phyloP scores from a whole-genome alignment of 2,888 invertebrate species.

The Epinotia ramella region DNA sequence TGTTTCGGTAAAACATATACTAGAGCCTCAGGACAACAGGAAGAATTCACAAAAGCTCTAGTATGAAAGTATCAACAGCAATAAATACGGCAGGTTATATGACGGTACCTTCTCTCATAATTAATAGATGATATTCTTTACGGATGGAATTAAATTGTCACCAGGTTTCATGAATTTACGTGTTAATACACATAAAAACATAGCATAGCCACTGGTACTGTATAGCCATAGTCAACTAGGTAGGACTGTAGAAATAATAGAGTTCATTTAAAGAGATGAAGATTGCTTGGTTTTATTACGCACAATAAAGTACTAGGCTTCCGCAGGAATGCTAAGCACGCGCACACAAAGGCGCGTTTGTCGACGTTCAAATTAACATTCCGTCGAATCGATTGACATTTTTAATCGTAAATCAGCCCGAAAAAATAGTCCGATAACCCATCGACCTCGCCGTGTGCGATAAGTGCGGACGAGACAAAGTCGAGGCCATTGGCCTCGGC shows the following conservation, averaged over 20 bases:
- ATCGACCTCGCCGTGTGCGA: conserved; percentile 69
- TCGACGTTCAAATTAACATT: conserved; percentile 16
- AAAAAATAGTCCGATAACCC: conserved; percentile 75
- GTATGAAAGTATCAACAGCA: not conserved
- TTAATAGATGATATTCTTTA: not conserved
- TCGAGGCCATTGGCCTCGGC: conserved; percentile 77
- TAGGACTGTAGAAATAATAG: not conserved
- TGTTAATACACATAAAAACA: not conserved
- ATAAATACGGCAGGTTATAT: not conserved
- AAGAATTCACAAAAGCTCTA: not conserved
- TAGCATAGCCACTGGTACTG: not conserved
- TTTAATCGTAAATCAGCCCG: conserved; percentile 57
- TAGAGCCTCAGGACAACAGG: not conserved
- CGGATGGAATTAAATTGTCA: not conserved
- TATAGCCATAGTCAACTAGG: not conserved
- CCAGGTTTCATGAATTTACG: not conserved
- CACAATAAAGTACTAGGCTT: not conserved
- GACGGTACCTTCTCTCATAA: too few relatives aligned
- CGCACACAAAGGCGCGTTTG: conserved; percentile 6
- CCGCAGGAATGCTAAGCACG: not conserved
- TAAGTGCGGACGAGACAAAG: conserved; percentile 79
- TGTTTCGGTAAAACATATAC: too few relatives aligned
- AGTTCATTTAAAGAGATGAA: not conserved
- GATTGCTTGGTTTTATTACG: not conserved
- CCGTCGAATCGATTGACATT: conserved; percentile 28